A percentile compares a stretch with the other conserved stretches of the same genome.
Conservation (phyloP, 2,797 vertebrate genomes). For the Sebastes diaconus region DNA sequence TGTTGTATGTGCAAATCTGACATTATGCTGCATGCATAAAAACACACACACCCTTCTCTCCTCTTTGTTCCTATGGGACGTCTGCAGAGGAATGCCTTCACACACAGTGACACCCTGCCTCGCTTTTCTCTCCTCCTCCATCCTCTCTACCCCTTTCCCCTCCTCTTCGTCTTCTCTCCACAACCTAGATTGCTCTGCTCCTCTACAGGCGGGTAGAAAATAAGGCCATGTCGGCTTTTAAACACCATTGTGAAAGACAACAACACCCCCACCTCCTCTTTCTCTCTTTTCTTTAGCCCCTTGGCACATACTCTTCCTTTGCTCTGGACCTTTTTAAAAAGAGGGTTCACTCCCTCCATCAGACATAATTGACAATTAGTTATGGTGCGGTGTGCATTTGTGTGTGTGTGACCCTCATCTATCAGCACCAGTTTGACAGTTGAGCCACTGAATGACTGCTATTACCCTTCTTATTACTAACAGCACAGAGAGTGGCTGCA, state of each 20-base stretch:
- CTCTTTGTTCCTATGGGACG: constrained; percentile 42
- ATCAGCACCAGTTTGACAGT: constrained; percentile 69
- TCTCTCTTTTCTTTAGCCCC: constrained; percentile 32
- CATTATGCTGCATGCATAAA: not conserved
- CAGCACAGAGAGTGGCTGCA: constrained; percentile 42
- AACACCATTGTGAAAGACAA: constrained; percentile 43
- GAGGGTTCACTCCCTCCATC: constrained; percentile 27
- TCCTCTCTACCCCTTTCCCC: not conserved
- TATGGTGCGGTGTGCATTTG: constrained; percentile 55
- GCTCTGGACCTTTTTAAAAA: constrained; percentile 42
- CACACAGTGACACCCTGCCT: constrained; percentile 19
- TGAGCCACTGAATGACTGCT: constrained; percentile 51
- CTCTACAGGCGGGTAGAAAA: constrained; percentile 34
- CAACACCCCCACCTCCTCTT: constrained; percentile 22
- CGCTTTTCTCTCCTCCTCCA: not conserved
- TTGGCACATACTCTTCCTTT: constrained; percentile 23
- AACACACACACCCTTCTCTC: not conserved
- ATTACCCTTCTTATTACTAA: constrained; percentile 48
- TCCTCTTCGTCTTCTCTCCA: not conserved
- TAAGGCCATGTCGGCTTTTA: constrained; percentile 51
- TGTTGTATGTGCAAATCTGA: not conserved
- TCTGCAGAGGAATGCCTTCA: constrained; percentile 44
- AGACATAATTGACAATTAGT: constrained; percentile 66
- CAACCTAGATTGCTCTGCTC: constrained; percentile 19
- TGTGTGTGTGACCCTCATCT: constrained; percentile 61